Percentiles rank a stretch among this genome's conserved stretches.
Evolutionary conservation across 2,113 vertebrate genomes (phyloP).

Genomic region (Microcebus griseorufus): DNA sequence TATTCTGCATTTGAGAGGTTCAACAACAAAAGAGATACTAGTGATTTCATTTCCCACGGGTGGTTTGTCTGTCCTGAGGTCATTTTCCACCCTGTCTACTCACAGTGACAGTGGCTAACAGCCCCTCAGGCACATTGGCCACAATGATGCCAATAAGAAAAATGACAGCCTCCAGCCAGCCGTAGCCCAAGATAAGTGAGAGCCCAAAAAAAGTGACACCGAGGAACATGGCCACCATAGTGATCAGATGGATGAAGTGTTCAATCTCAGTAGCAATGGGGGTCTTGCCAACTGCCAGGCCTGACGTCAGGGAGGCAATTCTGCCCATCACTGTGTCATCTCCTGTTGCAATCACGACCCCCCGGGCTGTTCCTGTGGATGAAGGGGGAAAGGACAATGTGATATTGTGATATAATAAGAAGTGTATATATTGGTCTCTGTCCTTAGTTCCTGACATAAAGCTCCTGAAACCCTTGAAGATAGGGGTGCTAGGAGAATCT

Average conservation of each 20-base stretch:
- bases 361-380: slow-evolving; percentile 69
- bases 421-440: background rate
- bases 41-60: background rate
- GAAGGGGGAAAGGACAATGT: background rate
- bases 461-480: background rate
- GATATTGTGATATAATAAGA: background rate
- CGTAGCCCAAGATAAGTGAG: slow-evolving; percentile 73
- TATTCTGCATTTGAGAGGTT: background rate
- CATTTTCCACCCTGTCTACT: slow-evolving; percentile 33
- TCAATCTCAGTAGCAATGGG: slow-evolving; percentile 78
- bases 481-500: background rate
- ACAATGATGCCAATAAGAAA: slow-evolving; percentile 84
- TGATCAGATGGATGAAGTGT: slow-evolving; percentile 81
- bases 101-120: slow-evolving; percentile 82
- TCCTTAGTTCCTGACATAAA: background rate
- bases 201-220: slow-evolving; percentile 75
- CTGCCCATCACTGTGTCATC: slow-evolving; percentile 79
- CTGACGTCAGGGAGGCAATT: slow-evolving; percentile 75
- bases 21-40: background rate
- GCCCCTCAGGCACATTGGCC: slow-evolving; percentile 83
- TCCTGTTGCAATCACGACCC: slow-evolving; percentile 76
- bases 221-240: slow-evolving; percentile 65
- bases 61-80: background rate
- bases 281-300: slow-evolving; percentile 65
- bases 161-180: slow-evolving; percentile 80